phyloP scores from a whole-genome alignment of 2,113 vertebrate species.

The Coracopsis vasa region DNA sequence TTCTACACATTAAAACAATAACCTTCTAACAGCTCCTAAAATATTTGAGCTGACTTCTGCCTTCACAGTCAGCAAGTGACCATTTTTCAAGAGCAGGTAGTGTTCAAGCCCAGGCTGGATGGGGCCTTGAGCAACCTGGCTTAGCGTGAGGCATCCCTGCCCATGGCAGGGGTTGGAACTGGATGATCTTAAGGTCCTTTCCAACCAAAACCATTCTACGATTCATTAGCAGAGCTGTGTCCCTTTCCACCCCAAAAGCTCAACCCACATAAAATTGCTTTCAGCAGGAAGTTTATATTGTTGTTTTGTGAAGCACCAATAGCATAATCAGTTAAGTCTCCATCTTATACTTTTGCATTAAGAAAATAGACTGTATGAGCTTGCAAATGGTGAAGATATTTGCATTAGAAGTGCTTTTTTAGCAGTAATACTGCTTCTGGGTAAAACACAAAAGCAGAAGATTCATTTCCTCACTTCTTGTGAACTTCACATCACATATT shows the following conservation, averaged over 20 bases:
- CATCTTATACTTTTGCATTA: background rate
- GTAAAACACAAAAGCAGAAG: background rate
- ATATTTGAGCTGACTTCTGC: background rate
- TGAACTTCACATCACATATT: background rate
- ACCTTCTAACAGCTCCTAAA: background rate
- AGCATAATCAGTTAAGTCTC: background rate
- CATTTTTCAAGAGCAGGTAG: background rate
- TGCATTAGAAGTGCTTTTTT: background rate
- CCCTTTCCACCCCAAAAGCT: background rate
- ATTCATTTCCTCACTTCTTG: background rate
- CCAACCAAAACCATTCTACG: background rate
- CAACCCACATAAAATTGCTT: background rate
- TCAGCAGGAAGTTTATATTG: background rate
- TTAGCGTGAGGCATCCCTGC: background rate
- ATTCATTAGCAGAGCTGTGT: background rate
- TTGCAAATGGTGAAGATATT: background rate
- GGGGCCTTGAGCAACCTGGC: background rate
- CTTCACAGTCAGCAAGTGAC: background rate
- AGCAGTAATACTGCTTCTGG: background rate
- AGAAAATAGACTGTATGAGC: background rate
- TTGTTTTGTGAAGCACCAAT: background rate
- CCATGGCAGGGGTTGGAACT: background rate
- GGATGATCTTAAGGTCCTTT: background rate
- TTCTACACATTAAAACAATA: background rate
- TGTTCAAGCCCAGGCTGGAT: background rate